Evolutionary conservation across 2,113 vertebrate species (phyloP), one percentile per base, ranked within the genome.

Genomic region (Gavia stellata): DNA sequence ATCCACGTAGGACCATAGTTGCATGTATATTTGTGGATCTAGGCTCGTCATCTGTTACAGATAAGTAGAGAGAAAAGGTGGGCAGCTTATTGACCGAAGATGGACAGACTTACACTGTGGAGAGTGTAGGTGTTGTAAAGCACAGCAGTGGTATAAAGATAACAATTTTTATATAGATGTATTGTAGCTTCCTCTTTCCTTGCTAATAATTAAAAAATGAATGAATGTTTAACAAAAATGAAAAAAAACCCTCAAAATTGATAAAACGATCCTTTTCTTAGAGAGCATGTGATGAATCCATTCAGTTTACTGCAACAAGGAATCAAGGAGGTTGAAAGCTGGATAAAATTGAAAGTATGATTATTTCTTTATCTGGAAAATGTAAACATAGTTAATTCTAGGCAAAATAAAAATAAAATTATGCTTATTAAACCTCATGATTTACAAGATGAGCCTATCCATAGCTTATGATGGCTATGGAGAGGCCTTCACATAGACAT

Each of bases 1-100:
- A 56, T 85, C 13, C 34, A 79, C 52, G 47, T 31, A 61, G 25
- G 44, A 25, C 23, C 45, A 20, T 20, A 52, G 13, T 59, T 74
- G 24, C 10, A 28, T 65, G 24, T 19, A 14, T 47, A 7, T 36
- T 79, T 42, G 29, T 4, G 4, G 24, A 25, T 85, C 14, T 70
- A 14, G 5, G 17, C 14, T 96, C 0, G 0, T 44, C 17, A 21
- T 38, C 3, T 70, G 8, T 85, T 82, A 33, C 7, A 74, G 50
- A 12, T 34, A 81, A 68, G 7, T 7, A 65, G 14, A 61, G 38
- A 53, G 29, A 70, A 83, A 80, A 78, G 21, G 17, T 56, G 18
- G 20, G 12, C 31, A 66, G 31, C 1, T 1, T 62, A 13, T 62
- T 83, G 59, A 52, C 26, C 36, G 52, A 62, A 81, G 29, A 53